Conservation (phyloP, 2,113 vertebrate species). For the Coregonus clupeaformis region DNA sequence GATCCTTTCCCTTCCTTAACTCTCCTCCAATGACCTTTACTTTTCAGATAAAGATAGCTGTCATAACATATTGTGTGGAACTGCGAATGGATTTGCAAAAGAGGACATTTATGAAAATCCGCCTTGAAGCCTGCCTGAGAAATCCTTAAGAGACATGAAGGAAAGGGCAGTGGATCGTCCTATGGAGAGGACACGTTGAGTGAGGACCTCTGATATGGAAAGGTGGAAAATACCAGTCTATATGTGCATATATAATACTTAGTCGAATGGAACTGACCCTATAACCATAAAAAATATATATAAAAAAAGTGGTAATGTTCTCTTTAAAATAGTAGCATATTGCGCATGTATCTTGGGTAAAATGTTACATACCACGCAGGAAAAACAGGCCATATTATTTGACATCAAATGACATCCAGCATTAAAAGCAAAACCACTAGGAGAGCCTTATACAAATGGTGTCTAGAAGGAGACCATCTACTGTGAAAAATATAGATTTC, state of each 20-base stretch:
- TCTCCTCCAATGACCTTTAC: conserved; percentile 70
- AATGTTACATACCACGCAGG: not conserved
- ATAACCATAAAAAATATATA: conserved; percentile 19
- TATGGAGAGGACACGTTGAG: conserved; percentile 30
- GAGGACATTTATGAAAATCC: not conserved
- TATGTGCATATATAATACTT: conserved; percentile 72
- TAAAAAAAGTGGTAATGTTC: conserved; percentile 23
- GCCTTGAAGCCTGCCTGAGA: conserved; percentile 61
- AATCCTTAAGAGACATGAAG: conserved; percentile 67
- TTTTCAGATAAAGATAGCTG: conserved; percentile 59
- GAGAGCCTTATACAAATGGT: too few relatives aligned
- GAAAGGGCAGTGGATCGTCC: conserved; percentile 56
- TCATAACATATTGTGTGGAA: conserved; percentile 34
- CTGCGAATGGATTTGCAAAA: conserved; percentile 62
- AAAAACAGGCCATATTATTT: not conserved
- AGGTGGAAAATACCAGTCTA: conserved; percentile 62
- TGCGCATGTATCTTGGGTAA: conserved; percentile 28
- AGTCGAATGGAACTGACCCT: conserved; percentile 49
- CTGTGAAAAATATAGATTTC: too few relatives aligned
- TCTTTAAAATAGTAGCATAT: conserved; percentile 34
- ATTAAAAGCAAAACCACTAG: too few relatives aligned
- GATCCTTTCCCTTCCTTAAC: conserved; percentile 57
- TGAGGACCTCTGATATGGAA: conserved; percentile 58
- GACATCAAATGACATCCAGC: too few relatives aligned
- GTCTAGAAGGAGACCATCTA: too few relatives aligned